A percentile compares a stretch with the other conserved stretches of the same genome.
Evolutionary conservation across 2,888 invertebrate genomes (phyloP).

Genomic region (Lymantria monacha): DNA sequence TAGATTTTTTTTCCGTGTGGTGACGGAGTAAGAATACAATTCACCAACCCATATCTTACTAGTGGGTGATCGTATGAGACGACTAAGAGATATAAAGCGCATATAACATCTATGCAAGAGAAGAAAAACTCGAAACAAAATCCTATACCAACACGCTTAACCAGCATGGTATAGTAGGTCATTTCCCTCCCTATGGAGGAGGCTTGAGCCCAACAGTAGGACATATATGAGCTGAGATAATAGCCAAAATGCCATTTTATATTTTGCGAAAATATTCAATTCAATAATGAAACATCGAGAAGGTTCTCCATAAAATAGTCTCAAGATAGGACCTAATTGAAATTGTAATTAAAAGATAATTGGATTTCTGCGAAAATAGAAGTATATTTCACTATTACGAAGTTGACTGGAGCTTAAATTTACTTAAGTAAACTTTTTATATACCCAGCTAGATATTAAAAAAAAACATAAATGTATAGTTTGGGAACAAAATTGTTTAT

Average conservation of each 20-base stretch:
- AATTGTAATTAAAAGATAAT: conserved; percentile 32
- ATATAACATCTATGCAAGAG: too few species aligned
- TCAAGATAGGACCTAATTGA: conserved; percentile 20
- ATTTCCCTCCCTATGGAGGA: too few species aligned
- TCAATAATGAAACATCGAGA: conserved; percentile 3
- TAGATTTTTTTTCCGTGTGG: too few species aligned
- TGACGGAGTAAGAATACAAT: too few species aligned
- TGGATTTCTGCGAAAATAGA: conserved; percentile 12
- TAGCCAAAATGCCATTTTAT: background rate
- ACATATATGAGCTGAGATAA: too few species aligned
- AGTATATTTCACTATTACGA: conserved; percentile 9
- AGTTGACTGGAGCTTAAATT: conserved; percentile 6
- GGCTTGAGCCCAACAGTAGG: too few species aligned
- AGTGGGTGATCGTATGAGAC: too few species aligned
- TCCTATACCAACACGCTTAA: too few species aligned
- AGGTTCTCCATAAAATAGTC: conserved; percentile 17
- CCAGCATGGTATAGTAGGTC: too few species aligned
- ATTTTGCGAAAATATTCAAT: conserved; percentile 4
- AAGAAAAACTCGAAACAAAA: too few species aligned
- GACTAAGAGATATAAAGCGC: too few species aligned
- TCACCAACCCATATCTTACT: too few species aligned
- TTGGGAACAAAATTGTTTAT: background rate
- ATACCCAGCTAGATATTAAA: background rate
- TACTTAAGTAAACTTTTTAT: background rate
- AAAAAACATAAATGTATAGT: background rate